Evolutionary conservation across 2,113 vertebrate species (phyloP).

Genomic region (Chaetura pelagica): DNA sequence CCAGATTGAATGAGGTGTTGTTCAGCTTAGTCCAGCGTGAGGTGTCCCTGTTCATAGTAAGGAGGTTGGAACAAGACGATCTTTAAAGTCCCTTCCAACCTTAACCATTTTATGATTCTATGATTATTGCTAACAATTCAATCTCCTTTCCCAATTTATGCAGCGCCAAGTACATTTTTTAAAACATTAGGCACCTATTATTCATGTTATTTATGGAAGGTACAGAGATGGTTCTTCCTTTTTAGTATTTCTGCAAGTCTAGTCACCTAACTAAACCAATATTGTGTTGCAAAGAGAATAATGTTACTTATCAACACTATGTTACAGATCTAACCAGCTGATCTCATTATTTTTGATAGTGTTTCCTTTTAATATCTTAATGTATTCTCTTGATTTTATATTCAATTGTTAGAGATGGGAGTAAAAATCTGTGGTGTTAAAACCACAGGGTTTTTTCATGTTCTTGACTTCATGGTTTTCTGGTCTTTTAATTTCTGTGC

Average conservation of each 20-base stretch:
- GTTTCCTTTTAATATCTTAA: background rate
- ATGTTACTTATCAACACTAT: background rate
- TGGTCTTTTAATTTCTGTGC: background rate
- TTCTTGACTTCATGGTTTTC: background rate
- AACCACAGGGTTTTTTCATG: background rate
- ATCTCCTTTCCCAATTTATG: background rate
- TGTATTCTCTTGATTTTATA: background rate
- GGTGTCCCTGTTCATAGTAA: too few species aligned
- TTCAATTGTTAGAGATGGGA: background rate
- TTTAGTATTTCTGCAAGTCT: background rate
- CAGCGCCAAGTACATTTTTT: background rate
- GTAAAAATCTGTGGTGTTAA: background rate
- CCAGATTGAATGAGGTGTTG: too few species aligned
- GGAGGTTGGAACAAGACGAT: too few species aligned
- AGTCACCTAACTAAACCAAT: background rate
- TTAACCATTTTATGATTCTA: too few species aligned
- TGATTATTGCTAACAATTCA: background rate
- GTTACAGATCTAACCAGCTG: background rate
- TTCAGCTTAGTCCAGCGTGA: too few species aligned
- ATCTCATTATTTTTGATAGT: background rate
- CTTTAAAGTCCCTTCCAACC: too few species aligned
- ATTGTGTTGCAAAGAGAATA: background rate
- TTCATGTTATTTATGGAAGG: background rate
- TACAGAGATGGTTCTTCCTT: background rate
- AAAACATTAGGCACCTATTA: background rate